These are phyloP conservation scores for Empidonax alnorum DNA, from an alignment of 2,113 vertebrate genomes.

Conservation along the genomic window DNA sequence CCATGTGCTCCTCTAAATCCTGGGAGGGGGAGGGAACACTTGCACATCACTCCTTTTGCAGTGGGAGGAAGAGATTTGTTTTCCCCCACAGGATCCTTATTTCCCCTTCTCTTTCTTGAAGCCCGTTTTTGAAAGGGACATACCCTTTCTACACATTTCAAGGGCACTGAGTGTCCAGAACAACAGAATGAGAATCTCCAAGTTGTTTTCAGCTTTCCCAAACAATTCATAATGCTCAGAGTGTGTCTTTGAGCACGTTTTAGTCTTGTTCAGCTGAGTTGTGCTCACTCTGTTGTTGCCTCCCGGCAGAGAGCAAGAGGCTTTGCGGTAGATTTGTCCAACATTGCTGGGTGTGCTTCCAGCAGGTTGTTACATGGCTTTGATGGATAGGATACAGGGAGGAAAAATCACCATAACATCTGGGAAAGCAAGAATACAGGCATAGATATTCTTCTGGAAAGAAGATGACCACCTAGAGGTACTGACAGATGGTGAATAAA, in stretches of 20 bases:
- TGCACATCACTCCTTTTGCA: not conserved
- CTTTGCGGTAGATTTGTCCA: constrained; percentile 39
- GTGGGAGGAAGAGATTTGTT: not conserved
- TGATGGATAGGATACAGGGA: constrained; percentile 34
- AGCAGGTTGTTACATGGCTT: constrained; percentile 51
- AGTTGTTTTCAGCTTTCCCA: not conserved
- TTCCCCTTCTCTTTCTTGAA: not conserved
- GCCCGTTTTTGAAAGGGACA: not conserved
- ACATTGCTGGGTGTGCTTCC: not conserved
- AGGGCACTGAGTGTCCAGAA: not conserved
- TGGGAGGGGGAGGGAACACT: not conserved
- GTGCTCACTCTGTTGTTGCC: not conserved
- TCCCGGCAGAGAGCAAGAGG: not conserved
- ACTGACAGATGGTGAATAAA: constrained; percentile 49
- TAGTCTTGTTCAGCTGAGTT: constrained; percentile 3
- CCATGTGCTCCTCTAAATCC: not conserved
- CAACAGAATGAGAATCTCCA: not conserved
- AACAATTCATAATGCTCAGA: not conserved
- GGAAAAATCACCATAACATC: constrained; percentile 49
- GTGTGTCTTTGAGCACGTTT: not conserved
- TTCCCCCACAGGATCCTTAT: not conserved
- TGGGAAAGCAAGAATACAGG: not conserved
- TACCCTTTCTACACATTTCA: not conserved
- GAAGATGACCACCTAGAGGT: constrained; percentile 24
- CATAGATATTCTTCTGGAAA: not conserved